Conservation (phyloP, 2,797 vertebrate species). For the Enteromius trimaculatus region DNA sequence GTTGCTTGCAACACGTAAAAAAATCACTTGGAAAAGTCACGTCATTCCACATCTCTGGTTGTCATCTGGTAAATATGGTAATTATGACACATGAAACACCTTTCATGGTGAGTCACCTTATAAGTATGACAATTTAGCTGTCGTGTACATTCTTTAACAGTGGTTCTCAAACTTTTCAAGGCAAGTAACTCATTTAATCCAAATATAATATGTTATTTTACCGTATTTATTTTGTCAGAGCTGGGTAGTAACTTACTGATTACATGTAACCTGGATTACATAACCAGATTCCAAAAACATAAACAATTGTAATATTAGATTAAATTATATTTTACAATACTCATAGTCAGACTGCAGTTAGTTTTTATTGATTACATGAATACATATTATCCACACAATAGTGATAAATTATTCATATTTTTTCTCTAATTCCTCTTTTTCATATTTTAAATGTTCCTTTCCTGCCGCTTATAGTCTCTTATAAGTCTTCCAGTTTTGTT, state of each 20-base stretch:
- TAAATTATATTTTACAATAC: too few species aligned
- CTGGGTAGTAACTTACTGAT: not conserved
- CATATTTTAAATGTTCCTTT: not conserved
- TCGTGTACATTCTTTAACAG: not conserved
- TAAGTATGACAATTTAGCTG: not conserved
- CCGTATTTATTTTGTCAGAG: not conserved
- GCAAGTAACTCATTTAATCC: not conserved
- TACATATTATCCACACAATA: not conserved
- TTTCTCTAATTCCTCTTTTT: not conserved
- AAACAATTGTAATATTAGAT: not conserved
- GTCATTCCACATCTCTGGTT: not conserved
- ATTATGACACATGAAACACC: not conserved
- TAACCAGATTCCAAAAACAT: too few species aligned
- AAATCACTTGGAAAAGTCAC: not conserved
- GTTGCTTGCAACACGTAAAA: not conserved
- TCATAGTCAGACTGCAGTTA: not conserved
- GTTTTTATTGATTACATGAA: not conserved
- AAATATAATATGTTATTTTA: not conserved
- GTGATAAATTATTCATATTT: not conserved
- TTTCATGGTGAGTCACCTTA: not conserved
- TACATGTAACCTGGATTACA: too few species aligned
- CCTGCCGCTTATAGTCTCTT: not conserved
- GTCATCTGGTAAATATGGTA: not conserved
- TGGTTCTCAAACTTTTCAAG: not conserved
- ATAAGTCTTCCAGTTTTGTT: too few species aligned